A percentile compares a stretch with the other conserved stretches of the same genome.
Evolutionary conservation across 2,113 vertebrate species (phyloP).

Genomic region (Struthidea cinerea): DNA sequence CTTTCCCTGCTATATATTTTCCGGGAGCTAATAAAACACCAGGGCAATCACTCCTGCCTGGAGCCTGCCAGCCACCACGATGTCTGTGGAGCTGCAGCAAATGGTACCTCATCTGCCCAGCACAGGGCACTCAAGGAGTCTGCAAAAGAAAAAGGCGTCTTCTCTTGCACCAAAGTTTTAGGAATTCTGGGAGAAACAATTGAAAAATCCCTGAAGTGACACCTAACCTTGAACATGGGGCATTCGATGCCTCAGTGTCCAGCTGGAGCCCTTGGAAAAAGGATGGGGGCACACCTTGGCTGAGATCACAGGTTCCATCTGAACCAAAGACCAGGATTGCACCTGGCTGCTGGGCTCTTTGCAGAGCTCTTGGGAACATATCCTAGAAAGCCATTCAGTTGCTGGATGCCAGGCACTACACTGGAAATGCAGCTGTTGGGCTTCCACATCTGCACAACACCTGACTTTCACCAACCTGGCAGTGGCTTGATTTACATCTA

Average conservation of each 20-base stretch:
- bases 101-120: background rate
- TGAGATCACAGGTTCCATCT: background rate
- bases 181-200: background rate
- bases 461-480: background rate
- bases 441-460: background rate
- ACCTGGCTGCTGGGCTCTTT: background rate
- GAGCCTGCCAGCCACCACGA: background rate
- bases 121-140: background rate
- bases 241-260: fast-evolving
- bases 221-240: background rate
- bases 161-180: background rate
- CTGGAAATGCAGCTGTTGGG: background rate
- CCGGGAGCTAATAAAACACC: background rate
- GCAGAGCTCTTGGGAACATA: background rate
- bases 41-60: background rate
- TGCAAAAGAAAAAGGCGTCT: background rate
- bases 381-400: background rate
- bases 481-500: background rate
- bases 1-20: background rate
- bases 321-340: background rate
- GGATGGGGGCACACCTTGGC: background rate
- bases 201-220: background rate
- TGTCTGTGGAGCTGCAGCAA: background rate
- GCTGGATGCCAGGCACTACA: background rate
- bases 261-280: background rate